Evolutionary conservation across 2,888 invertebrate genomes (phyloP).

Genomic region (Xestobium rufovillosum): DNA sequence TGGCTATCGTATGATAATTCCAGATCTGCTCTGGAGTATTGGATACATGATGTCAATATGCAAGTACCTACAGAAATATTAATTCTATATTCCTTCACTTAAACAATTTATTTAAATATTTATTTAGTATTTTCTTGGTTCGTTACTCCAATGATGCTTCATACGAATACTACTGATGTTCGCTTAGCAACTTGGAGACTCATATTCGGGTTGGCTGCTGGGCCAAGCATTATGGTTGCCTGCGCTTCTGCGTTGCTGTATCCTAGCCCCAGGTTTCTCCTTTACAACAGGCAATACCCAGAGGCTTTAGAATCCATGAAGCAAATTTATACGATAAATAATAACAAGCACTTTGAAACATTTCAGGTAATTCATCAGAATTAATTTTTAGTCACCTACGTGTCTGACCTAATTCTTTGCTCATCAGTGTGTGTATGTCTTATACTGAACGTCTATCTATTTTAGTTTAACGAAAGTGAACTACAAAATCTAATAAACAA

Average conservation of each 20-base stretch:
- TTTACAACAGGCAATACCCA: slow-evolving; percentile 35
- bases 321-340: slow-evolving; percentile 45
- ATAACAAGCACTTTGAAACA: slow-evolving; percentile 41
- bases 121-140: slow-evolving; percentile 18
- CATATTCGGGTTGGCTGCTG: slow-evolving; percentile 39
- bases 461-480: slow-evolving; percentile 26
- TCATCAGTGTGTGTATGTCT: neutral
- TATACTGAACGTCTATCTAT: slow-evolving; percentile 4
- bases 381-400: slow-evolving; percentile 2
- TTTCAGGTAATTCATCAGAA: slow-evolving; percentile 33
- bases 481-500: slow-evolving; percentile 25
- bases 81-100: neutral
- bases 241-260: slow-evolving; percentile 41
- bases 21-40: slow-evolving; percentile 39
- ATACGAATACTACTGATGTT: slow-evolving; percentile 28
- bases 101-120: slow-evolving; percentile 4
- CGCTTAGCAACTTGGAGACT: slow-evolving; percentile 43
- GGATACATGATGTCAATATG: slow-evolving; percentile 35
- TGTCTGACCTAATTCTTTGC: slow-evolving; percentile 4
- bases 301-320: slow-evolving; percentile 39
- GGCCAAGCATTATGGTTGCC: slow-evolving; percentile 37
- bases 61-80: slow-evolving; percentile 18
- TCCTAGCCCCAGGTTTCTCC: slow-evolving; percentile 41
- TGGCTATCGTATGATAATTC: slow-evolving; percentile 36
- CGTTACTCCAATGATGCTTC: slow-evolving; percentile 19